These are phyloP conservation scores for Odontamblyopus rebecca DNA, from an alignment of 2,797 vertebrate genomes.

Conservation along the genomic window DNA sequence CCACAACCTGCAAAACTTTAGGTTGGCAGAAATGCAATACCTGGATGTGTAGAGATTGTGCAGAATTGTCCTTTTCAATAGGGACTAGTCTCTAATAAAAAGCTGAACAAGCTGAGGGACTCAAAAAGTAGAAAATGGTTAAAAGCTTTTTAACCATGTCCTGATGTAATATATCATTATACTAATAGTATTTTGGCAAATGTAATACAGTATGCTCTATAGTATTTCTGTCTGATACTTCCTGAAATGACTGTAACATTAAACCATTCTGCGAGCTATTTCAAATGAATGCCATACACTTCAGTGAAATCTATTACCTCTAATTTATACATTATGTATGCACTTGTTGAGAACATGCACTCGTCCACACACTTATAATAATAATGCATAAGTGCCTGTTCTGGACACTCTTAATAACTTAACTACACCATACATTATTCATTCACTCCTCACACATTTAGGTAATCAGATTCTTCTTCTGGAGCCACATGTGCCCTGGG, in stretches of 20 bases:
- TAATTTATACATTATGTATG: background rate
- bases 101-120: too few relatives aligned
- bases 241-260: background rate
- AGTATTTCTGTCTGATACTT: background rate
- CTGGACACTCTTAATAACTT: background rate
- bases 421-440: conserved; percentile 5
- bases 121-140: too few relatives aligned
- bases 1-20: too few relatives aligned
- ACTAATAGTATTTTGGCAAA: background rate
- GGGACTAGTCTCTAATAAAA: too few relatives aligned
- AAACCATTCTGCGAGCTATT: background rate
- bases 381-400: background rate
- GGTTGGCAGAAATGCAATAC: too few relatives aligned
- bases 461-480: background rate
- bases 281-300: background rate
- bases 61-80: too few relatives aligned
- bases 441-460: conserved; percentile 2
- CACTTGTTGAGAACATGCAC: background rate
- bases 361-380: conserved; percentile 30
- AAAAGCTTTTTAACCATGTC: too few relatives aligned
- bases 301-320: background rate
- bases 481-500: conserved; percentile 1
- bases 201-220: background rate
- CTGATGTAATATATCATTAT: background rate
- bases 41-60: too few relatives aligned